Evolutionary conservation across 1,140 invertebrate species (phyloP), one percentile per base, ranked within the genome.

Genomic region (Atta cephalotes): DNA sequence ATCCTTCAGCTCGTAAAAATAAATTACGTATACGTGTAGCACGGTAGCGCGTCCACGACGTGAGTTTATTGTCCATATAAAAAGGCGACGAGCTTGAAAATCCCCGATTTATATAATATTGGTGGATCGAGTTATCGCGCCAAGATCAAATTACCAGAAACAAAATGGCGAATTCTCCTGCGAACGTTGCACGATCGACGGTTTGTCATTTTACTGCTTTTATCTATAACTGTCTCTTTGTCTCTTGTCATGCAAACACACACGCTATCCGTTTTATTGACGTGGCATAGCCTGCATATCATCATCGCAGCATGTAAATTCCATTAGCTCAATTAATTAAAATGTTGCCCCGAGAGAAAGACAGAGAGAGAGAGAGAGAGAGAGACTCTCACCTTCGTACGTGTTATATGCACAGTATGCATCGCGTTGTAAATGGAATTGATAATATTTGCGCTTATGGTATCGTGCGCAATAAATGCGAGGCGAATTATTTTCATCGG

Each of bases 241-340:
- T 89, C 77, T 49, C 9, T 28, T 74, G 25, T 72, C 87, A 72
- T 49, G 77, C 77, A 49, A 89, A 63, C 71, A 51, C 65, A 76
- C 58, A 71, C 63, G 10, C 62, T 87, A 68, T 71, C 31, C 63
- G 66, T 77, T 84, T 45, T 84, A 81, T 87, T 68, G 68, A 51
- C 56, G 68, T 53, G 72, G 49, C 12, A 49, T 84, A 90, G 85
- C 35, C 45, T 76, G 78, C 79, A 90, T 89, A 76, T 79, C 39
- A 90, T 80, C 88, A 77, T 90, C 70, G 80, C 28, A 85, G 89
- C 89, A 90, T 90, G 89, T 82, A 81, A 88, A 90, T 88, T 88
- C 70, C 88, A 88, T 85, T 88, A 88, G 86, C 70, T 72, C 21
- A 62, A 90, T 90, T 90, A 87, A 90, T 88, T 90, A 77, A 85